Percentiles rank a stretch among this genome's conserved stretches.
phyloP scores from a whole-genome alignment of 2,888 invertebrate genomes.

The Epinotia ramella region DNA sequence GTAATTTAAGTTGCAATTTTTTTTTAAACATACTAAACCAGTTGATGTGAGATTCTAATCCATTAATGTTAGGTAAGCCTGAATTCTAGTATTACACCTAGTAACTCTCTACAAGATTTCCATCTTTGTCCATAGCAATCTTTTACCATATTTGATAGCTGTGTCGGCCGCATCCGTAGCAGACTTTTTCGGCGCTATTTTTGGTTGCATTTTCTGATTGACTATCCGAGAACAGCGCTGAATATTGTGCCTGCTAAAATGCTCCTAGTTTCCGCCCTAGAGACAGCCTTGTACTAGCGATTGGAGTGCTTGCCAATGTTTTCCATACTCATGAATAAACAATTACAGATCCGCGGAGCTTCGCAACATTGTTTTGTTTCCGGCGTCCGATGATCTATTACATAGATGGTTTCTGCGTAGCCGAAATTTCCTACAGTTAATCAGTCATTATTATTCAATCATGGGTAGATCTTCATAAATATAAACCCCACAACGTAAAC shows the following conservation, averaged over 20 bases:
- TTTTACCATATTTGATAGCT: not conserved
- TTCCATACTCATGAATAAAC: slow-evolving; percentile 67
- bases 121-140: not conserved
- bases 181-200: not conserved
- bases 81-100: too few relatives aligned
- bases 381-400: slow-evolving; percentile 43
- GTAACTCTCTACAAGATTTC: too few relatives aligned
- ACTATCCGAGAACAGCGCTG: slow-evolving; percentile 2
- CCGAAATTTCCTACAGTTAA: slow-evolving; percentile 32
- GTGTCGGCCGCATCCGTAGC: not conserved
- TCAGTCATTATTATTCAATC: slow-evolving; percentile 35
- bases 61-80: too few relatives aligned
- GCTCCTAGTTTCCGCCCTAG: slow-evolving; percentile 46
- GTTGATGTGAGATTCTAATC: too few relatives aligned
- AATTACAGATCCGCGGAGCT: slow-evolving; percentile 53
- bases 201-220: slow-evolving; percentile 18
- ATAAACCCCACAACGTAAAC: too few relatives aligned
- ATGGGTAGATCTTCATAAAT: not conserved
- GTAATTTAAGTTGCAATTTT: too few relatives aligned
- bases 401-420: slow-evolving; percentile 36
- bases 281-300: slow-evolving; percentile 54
- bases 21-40: too few relatives aligned
- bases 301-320: slow-evolving; percentile 63
- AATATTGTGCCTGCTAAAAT: slow-evolving; percentile 18
- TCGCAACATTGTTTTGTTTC: slow-evolving; percentile 53